These are phyloP conservation scores for Homalodisca vitripennis DNA, from an alignment of 1,140 invertebrate species.

Conservation along the genomic window DNA sequence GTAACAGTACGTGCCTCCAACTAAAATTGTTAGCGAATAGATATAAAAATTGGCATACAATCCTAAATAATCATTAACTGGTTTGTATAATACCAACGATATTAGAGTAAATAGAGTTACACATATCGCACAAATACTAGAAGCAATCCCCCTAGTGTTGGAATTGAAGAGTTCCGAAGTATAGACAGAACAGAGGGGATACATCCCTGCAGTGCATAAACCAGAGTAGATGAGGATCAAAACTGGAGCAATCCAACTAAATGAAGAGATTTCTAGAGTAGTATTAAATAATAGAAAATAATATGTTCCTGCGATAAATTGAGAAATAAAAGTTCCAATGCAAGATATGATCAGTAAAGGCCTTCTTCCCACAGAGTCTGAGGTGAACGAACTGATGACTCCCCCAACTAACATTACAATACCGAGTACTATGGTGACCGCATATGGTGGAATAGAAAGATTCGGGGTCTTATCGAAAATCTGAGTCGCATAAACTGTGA, in stretches of 20 bases:
- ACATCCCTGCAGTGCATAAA: slow-evolving; percentile 66
- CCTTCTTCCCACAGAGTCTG: slow-evolving; percentile 70
- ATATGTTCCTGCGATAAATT: slow-evolving; percentile 50
- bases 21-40: not conserved
- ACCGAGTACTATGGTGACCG: slow-evolving; percentile 64
- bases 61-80: slow-evolving; percentile 50
- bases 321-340: slow-evolving; percentile 42
- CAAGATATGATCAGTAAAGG: slow-evolving; percentile 57
- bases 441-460: slow-evolving; percentile 50
- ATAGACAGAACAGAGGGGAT: slow-evolving; percentile 68
- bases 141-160: slow-evolving; percentile 65
- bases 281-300: slow-evolving; percentile 60
- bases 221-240: slow-evolving; percentile 69
- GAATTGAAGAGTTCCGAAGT: slow-evolving; percentile 73
- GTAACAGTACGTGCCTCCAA: not conserved
- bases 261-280: slow-evolving; percentile 48
- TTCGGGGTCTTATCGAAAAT: slow-evolving; percentile 61
- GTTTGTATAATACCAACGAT: slow-evolving; percentile 70
- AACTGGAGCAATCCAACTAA: slow-evolving; percentile 61
- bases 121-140: slow-evolving; percentile 65
- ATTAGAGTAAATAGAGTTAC: slow-evolving; percentile 71
- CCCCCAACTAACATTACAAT: slow-evolving; percentile 64
- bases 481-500: slow-evolving; percentile 72
- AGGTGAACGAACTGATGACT: slow-evolving; percentile 59
- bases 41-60: slow-evolving; percentile 40